phyloP scores from a whole-genome alignment of 2,113 vertebrate species.

The Naja naja region DNA sequence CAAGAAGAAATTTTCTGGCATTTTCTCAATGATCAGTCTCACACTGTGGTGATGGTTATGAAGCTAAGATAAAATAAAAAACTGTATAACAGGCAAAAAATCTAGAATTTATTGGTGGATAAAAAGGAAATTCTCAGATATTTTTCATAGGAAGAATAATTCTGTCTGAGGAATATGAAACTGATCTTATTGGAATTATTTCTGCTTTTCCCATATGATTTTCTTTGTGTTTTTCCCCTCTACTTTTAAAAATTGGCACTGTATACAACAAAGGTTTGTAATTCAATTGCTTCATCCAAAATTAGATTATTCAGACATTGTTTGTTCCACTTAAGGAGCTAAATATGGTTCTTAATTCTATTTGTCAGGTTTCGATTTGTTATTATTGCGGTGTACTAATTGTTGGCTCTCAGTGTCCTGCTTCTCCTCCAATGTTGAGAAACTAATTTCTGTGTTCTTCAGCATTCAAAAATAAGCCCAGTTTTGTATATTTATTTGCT shows the following conservation, averaged over 20 bases:
- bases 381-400: constrained; percentile 50
- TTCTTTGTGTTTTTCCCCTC: constrained; percentile 53
- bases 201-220: constrained; percentile 58
- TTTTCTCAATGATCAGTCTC: not conserved
- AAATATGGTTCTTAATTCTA: constrained; percentile 63
- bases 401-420: not conserved
- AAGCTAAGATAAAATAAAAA: not conserved
- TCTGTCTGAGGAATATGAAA: constrained; percentile 38
- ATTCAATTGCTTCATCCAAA: constrained; percentile 62
- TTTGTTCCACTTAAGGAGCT: constrained; percentile 65
- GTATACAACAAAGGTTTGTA: constrained; percentile 63
- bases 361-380: constrained; percentile 60
- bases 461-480: not conserved
- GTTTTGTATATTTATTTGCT: not conserved
- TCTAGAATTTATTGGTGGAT: not conserved
- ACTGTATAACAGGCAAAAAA: not conserved
- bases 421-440: constrained; percentile 8
- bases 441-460: not conserved
- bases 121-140: not conserved
- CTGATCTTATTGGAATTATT: constrained; percentile 56
- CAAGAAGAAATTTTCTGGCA: not conserved
- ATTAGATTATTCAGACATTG: constrained; percentile 70
- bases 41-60: not conserved
- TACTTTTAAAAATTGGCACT: constrained; percentile 56
- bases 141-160: not conserved